phyloP scores from a whole-genome alignment of 2,797 vertebrate genomes.

The Cirrhinus mrigala region DNA sequence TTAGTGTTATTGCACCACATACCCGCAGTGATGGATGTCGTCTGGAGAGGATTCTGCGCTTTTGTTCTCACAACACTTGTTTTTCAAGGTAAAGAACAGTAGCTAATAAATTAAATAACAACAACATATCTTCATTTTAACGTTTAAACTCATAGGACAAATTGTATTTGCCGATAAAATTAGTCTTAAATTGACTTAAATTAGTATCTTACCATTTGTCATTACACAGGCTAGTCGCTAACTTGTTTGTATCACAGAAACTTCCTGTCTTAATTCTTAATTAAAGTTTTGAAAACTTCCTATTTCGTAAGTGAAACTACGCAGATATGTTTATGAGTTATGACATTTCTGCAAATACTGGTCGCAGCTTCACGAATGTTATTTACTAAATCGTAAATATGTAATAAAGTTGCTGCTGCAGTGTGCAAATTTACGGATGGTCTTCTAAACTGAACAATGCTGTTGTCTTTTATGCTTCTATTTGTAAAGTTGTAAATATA shows the following conservation, averaged over 20 bases:
- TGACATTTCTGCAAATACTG: neutral
- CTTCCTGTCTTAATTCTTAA: neutral
- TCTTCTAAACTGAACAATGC: neutral
- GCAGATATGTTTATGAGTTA: neutral
- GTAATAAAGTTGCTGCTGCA: neutral
- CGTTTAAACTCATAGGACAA: neutral
- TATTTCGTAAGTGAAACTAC: neutral
- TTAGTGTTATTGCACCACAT: neutral
- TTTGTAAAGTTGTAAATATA: neutral
- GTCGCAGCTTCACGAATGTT: neutral
- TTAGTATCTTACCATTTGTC: neutral
- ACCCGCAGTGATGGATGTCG: conserved; percentile 38
- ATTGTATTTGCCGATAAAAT: neutral
- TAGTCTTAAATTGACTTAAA: no score
- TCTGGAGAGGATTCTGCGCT: conserved; percentile 42
- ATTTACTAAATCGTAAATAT: neutral
- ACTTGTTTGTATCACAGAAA: neutral
- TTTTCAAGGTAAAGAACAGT: conserved; percentile 46
- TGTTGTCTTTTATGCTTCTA: neutral
- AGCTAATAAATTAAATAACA: neutral
- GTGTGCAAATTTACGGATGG: neutral
- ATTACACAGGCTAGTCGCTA: neutral
- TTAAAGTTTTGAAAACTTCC: neutral
- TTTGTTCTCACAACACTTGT: conserved; percentile 36
- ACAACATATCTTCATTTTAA: neutral